Base-by-base conservation (phyloP, 2,888 invertebrate species). In the Tryphoninae sp. region DNA sequence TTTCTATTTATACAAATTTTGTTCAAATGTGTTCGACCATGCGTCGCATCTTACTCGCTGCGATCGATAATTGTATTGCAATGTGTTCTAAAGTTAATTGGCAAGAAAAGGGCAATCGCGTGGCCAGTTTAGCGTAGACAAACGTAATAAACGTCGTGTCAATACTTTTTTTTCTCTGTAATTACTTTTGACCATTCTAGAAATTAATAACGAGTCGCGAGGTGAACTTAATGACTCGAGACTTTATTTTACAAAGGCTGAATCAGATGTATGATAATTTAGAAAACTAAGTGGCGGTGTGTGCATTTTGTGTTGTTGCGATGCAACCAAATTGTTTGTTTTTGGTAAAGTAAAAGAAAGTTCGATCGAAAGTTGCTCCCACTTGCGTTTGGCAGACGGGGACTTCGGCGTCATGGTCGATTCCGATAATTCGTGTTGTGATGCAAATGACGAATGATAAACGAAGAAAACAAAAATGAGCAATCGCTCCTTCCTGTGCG, bases 211-310 rank as follows among this genome's bases (percentile, higher is more conserved):
- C 58, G 49, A 58, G 23, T 55, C 40, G 16, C 65, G 55, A 26
- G 61, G 7, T 7, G 45, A 75, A n/a, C 62, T 67, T 45, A 53
- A 51, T 72, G 69, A 76, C 69, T 62, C 51, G 76, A 67, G 49
- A 71, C 75, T 79, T 79, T 59, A 64, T 74, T 72, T 45, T 58
- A 72, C 65, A 84, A 84, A 84, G 81, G 80, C 84, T 84, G 77
- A 84, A 82, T 82, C 78, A 61, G 72, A 77, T 71, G 51, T 77
- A 76, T 72, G 81, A 65, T 75, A 67, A 79, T 73, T 78, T 68
- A 73, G 69, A 69, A 22, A 72, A 45, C n/a, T 73, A 64, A 22
- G 59, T 53, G 65, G 33, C 33, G 33, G n/a, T 65, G 26, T 49
- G 61, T 58, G 67, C 53, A 45, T 78, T 77, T 78, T 49, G 23